These are phyloP conservation scores for Hycleus cichorii DNA, from an alignment of 1,140 invertebrate genomes.

Conservation along the genomic window DNA sequence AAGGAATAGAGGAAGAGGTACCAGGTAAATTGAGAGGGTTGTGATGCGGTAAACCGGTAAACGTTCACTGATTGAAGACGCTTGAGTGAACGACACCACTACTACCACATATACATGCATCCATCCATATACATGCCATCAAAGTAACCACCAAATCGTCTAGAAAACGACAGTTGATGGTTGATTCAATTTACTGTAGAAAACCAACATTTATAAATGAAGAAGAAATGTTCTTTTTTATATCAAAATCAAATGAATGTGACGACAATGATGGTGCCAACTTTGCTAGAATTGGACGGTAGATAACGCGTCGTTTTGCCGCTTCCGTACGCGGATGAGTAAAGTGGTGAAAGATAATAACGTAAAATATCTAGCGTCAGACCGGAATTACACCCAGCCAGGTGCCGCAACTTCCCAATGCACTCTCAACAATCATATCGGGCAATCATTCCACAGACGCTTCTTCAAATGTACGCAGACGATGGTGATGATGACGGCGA, in stretches of 20 bases:
- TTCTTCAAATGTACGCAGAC: neutral
- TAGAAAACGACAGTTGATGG: too few species aligned
- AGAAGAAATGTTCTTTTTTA: too few species aligned
- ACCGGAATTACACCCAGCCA: neutral
- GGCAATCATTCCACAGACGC: conserved; percentile 9
- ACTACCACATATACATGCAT: neutral
- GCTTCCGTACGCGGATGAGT: conserved; percentile 10
- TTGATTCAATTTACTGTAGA: too few species aligned
- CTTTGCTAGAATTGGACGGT: too few species aligned
- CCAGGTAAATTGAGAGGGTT: neutral
- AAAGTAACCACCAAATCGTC: neutral
- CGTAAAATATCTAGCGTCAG: conserved; percentile 12
- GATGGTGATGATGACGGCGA: too few species aligned
- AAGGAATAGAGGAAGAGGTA: neutral
- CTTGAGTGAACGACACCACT: neutral
- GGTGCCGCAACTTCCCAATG: neutral
- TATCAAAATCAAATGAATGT: too few species aligned
- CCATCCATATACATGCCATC: neutral
- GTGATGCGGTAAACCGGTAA: conserved; percentile 9
- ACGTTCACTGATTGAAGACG: conserved; percentile 5
- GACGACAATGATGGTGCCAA: too few species aligned
- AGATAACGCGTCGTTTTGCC: conserved; percentile 9
- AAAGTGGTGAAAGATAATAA: conserved; percentile 19
- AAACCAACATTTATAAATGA: too few species aligned
- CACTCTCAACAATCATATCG: conserved; percentile 11